These are phyloP conservation scores for Urophycis tenuis DNA, from an alignment of 2,797 vertebrate species.

Conservation along the genomic window DNA sequence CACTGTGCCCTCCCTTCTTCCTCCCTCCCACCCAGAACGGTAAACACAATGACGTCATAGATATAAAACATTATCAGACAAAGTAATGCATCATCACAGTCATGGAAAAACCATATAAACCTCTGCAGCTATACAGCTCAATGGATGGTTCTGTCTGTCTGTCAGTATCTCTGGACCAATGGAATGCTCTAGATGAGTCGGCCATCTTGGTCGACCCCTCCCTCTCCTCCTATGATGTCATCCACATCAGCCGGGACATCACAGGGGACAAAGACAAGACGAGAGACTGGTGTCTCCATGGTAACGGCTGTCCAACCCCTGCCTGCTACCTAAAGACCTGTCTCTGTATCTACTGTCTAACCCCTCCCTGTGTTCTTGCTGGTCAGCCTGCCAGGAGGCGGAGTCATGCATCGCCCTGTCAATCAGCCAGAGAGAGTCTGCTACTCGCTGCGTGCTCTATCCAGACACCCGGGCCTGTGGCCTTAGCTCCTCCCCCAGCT, in stretches of 20 bases:
- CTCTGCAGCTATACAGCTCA: background rate
- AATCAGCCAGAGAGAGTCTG: conserved; percentile 59
- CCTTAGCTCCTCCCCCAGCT: conserved; percentile 54
- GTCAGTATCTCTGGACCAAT: conserved; percentile 67
- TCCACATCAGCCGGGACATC: conserved; percentile 75
- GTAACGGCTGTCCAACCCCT: conserved; percentile 61
- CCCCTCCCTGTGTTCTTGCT: conserved; percentile 18
- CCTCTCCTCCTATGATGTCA: conserved; percentile 73
- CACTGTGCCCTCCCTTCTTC: conserved; percentile 69
- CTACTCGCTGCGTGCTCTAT: conserved; percentile 81
- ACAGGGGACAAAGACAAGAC: conserved; percentile 53
- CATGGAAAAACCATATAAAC: background rate
- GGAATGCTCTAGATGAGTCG: conserved; percentile 65
- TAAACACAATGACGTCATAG: conserved; percentile 44
- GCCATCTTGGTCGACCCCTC: conserved; percentile 71
- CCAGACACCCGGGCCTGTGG: conserved; percentile 78
- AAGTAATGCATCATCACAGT: background rate
- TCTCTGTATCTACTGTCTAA: background rate
- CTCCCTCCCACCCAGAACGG: conserved; percentile 64
- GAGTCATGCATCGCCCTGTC: conserved; percentile 73
- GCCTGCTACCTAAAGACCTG: background rate
- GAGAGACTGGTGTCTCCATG: conserved; percentile 80
- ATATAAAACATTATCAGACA: background rate
- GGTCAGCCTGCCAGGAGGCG: conserved; percentile 76
- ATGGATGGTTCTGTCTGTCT: conserved; percentile 10